Percentiles rank a stretch among this genome's conserved stretches.
phyloP scores from a whole-genome alignment of 2,797 vertebrate species.

The Enteromius radiatus region DNA sequence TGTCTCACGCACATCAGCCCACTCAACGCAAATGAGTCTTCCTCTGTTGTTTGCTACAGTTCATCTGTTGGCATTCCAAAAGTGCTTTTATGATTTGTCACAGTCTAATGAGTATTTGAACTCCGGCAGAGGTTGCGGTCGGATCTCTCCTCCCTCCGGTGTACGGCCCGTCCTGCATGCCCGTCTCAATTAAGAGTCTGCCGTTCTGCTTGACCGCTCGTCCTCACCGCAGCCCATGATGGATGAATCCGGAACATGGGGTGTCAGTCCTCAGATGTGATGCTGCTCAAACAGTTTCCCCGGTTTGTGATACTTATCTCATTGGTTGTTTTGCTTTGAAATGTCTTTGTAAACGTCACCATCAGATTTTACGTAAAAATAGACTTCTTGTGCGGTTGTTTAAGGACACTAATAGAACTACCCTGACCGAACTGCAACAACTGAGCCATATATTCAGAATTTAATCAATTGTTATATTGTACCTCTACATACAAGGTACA shows the following conservation, averaged over 20 bases:
- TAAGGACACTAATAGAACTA: slow-evolving; percentile 54
- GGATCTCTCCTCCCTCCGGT: slow-evolving; percentile 26
- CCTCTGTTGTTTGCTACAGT: slow-evolving; percentile 45
- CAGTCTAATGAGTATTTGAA: slow-evolving; percentile 33
- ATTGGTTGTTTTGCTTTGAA: slow-evolving; percentile 58
- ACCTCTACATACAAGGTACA: slow-evolving; percentile 47
- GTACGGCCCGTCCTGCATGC: slow-evolving; percentile 15
- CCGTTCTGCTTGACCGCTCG: slow-evolving; percentile 6
- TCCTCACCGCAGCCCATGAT: slow-evolving; percentile 44
- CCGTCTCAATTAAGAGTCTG: slow-evolving; percentile 43
- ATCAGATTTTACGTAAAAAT: slow-evolving; percentile 40
- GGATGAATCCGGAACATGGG: not conserved
- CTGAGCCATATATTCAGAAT: slow-evolving; percentile 41
- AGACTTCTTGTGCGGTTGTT: slow-evolving; percentile 39
- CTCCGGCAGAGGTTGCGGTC: slow-evolving; percentile 34
- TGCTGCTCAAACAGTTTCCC: slow-evolving; percentile 53
- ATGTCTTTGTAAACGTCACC: slow-evolving; percentile 53
- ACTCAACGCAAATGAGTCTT: slow-evolving; percentile 14
- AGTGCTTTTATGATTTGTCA: slow-evolving; percentile 51
- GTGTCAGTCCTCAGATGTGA: slow-evolving; percentile 33
- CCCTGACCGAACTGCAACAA: slow-evolving; percentile 53
- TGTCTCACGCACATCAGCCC: slow-evolving; percentile 37
- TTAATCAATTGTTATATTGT: slow-evolving; percentile 40
- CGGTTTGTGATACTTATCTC: slow-evolving; percentile 52
- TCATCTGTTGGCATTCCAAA: slow-evolving; percentile 43